Conservation (phyloP, 2,113 vertebrate genomes). For the Sebastes fasciatus region DNA sequence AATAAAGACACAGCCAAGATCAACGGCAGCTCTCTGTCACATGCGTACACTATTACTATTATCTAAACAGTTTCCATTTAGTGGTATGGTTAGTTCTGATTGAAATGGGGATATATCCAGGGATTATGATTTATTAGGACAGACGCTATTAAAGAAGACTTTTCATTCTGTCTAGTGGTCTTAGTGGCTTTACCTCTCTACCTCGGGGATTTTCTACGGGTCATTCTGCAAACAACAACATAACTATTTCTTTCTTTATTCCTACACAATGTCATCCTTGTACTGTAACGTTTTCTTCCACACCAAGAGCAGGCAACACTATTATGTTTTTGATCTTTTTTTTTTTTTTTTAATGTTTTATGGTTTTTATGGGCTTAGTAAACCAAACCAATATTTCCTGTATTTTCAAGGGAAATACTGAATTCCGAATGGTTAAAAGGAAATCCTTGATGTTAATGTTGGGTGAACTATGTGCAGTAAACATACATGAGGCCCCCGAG, state of each 20-base stretch:
- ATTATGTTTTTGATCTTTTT: constrained; percentile 35
- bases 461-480: constrained; percentile 76
- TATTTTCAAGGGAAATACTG: constrained; percentile 73
- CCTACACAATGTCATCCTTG: constrained; percentile 11
- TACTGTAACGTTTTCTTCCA: constrained; percentile 30
- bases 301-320: constrained; percentile 6
- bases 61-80: constrained; percentile 31
- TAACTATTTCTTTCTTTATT: constrained; percentile 32
- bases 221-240: constrained; percentile 39
- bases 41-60: constrained; percentile 41
- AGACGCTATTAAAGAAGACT: constrained; percentile 12
- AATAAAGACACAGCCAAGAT: constrained; percentile 61
- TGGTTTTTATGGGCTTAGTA: constrained; percentile 59
- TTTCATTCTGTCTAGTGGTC: constrained; percentile 25
- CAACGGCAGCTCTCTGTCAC: constrained; percentile 44
- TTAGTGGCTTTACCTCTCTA: constrained; percentile 21
- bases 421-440: constrained; percentile 68
- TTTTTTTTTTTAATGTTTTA: constrained; percentile 28
- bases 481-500: constrained; percentile 74
- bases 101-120: constrained; percentile 15
- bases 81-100: neutral
- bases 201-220: constrained; percentile 37
- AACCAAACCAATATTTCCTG: constrained; percentile 59
- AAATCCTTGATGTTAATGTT: constrained; percentile 80
- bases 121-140: constrained; percentile 38